Evolutionary conservation across 2,888 invertebrate species (phyloP).

Genomic region (Spilosoma lubricipeda): DNA sequence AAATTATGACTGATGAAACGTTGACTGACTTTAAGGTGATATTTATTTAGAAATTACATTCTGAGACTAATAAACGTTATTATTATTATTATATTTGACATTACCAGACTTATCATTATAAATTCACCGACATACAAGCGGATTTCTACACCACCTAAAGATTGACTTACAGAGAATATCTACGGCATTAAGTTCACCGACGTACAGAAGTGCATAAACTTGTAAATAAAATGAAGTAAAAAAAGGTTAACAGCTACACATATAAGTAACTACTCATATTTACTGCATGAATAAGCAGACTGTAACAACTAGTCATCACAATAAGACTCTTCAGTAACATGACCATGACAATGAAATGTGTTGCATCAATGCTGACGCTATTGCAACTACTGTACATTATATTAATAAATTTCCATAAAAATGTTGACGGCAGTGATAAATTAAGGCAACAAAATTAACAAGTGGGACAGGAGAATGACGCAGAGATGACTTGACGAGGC

Average conservation of each 20-base stretch:
- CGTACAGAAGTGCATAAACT: no score
- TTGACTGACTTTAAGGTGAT: no score
- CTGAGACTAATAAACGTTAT: no score
- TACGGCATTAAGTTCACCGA: no score
- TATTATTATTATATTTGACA: no score
- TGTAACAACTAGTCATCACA: background rate
- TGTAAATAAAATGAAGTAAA: no score
- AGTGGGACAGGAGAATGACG: slow-evolving; percentile 15
- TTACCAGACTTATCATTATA: no score
- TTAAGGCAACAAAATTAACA: slow-evolving; percentile 23
- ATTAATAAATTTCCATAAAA: slow-evolving; percentile 19
- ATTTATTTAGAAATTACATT: no score
- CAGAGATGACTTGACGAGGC: slow-evolving; percentile 27
- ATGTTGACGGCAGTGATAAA: slow-evolving; percentile 28
- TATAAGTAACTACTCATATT: background rate
- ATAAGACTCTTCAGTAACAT: slow-evolving; percentile 14
- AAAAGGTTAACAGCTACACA: background rate
- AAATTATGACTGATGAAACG: background rate
- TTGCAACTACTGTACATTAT: slow-evolving; percentile 14
- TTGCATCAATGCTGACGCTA: background rate
- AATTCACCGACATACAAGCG: no score
- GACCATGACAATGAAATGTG: slow-evolving; percentile 16
- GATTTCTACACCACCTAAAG: no score
- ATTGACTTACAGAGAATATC: no score
- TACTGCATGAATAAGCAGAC: slow-evolving; percentile 4